Conservation (phyloP, 35 echinoderm and acorn worm genomes). For the Stichopus chloronotus region DNA sequence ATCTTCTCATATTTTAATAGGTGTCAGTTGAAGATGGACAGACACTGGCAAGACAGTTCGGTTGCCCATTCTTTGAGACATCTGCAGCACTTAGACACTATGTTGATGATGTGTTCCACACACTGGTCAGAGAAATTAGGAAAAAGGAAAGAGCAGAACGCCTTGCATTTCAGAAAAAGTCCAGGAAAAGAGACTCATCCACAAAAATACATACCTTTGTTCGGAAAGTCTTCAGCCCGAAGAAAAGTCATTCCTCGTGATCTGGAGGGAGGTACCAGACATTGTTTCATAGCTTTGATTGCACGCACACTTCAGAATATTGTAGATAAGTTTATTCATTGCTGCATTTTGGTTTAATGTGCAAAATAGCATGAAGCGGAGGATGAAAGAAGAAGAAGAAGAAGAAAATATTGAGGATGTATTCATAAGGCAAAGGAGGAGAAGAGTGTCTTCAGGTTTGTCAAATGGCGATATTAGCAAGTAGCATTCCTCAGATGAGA, state of each 20-base stretch:
- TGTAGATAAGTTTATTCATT: background rate
- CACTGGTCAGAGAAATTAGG: slow-evolving; percentile 92
- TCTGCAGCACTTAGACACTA: slow-evolving; percentile 96
- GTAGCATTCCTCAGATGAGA: too few species aligned
- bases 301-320: background rate
- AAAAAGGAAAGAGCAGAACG: slow-evolving; percentile 88
- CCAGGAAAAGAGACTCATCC: slow-evolving; percentile 83
- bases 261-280: background rate
- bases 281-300: background rate
- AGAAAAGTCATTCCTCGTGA: background rate
- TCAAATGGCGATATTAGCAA: too few species aligned
- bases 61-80: slow-evolving; percentile 98
- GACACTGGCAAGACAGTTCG: slow-evolving; percentile 90
- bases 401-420: background rate
- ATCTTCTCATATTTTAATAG: slow-evolving; percentile 42
- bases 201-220: slow-evolving; percentile 78
- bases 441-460: background rate
- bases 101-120: slow-evolving; percentile 99
- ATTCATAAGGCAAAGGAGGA: background rate
- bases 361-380: background rate
- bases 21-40: slow-evolving; percentile 92
- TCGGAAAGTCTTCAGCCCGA: slow-evolving; percentile 79
- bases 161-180: slow-evolving; percentile 83
- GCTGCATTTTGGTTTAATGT: background rate
- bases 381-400: background rate